phyloP scores from a whole-genome alignment of 1,140 invertebrate species.

The Drosophila bocki region DNA sequence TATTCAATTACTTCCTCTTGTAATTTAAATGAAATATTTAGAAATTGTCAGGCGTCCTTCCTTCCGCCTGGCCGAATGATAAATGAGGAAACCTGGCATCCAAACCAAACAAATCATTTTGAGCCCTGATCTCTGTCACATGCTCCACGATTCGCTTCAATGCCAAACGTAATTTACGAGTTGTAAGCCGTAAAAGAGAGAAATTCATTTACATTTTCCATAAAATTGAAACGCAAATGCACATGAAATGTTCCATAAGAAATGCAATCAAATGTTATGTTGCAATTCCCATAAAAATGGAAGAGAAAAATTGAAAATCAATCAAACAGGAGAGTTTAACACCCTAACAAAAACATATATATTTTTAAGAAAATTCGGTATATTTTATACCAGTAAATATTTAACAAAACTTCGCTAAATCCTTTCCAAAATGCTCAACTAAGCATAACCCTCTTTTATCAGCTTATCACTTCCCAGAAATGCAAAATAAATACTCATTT shows the following conservation, averaged over 20 bases:
- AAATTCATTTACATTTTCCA: constrained; percentile 69
- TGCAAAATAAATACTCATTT: constrained; percentile 3
- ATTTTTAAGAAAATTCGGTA: neutral
- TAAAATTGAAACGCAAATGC: constrained; percentile 57
- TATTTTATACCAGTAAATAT: neutral
- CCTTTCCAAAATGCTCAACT: neutral
- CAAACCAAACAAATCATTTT: constrained; percentile 19
- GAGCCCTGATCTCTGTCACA: constrained; percentile 31
- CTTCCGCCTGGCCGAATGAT: constrained; percentile 49
- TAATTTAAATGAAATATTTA: constrained; percentile 24
- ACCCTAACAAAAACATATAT: neutral
- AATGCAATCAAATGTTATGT: constrained; percentile 62
- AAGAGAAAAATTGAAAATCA: neutral
- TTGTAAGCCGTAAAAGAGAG: constrained; percentile 31
- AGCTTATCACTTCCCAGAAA: neutral
- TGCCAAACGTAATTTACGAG: constrained; percentile 60
- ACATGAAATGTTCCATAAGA: constrained; percentile 31
- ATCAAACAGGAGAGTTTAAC: neutral
- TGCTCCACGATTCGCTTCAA: constrained; percentile 31
- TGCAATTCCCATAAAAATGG: constrained; percentile 58
- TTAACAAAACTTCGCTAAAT: neutral
- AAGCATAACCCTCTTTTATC: neutral
- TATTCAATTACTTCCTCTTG: constrained; percentile 62
- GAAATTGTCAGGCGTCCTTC: constrained; percentile 29
- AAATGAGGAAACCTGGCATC: constrained; percentile 38